phyloP scores from a whole-genome alignment of 2,113 vertebrate species.

The Vimba vimba region DNA sequence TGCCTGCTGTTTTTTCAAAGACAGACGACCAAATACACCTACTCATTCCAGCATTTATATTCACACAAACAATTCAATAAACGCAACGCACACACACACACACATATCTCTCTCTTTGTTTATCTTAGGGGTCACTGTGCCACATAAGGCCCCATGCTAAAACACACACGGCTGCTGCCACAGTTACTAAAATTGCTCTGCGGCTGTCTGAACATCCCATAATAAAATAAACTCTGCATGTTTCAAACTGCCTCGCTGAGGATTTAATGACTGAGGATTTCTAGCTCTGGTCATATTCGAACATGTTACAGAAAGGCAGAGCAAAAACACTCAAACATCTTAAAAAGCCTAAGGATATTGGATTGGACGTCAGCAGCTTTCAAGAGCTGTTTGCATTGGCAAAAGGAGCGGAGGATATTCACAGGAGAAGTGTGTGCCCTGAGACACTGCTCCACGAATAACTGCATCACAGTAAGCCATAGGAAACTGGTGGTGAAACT shows the following conservation, averaged over 20 bases:
- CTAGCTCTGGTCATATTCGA: conserved; percentile 73
- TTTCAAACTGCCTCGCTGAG: conserved; percentile 72
- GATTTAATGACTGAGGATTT: conserved; percentile 80
- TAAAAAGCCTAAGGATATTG: conserved; percentile 72
- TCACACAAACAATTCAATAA: conserved; percentile 22
- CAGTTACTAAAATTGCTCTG: conserved; percentile 78
- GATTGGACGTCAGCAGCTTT: conserved; percentile 74
- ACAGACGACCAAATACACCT: conserved; percentile 64
- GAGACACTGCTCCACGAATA: conserved; percentile 68
- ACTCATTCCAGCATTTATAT: conserved; percentile 49
- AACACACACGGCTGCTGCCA: conserved; percentile 77
- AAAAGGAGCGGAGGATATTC: conserved; percentile 65
- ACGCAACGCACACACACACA: conserved; percentile 23
- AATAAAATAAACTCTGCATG: conserved; percentile 82
- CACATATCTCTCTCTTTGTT: conserved; percentile 68
- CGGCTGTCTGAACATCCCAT: conserved; percentile 78
- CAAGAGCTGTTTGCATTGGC: conserved; percentile 77
- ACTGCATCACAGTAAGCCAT: conserved; percentile 69
- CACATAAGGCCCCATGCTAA: conserved; percentile 79
- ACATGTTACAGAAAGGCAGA: conserved; percentile 64
- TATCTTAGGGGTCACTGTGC: conserved; percentile 78
- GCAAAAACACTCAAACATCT: conserved; percentile 63
- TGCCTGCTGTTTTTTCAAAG: conserved; percentile 71
- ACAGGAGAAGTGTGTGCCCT: conserved; percentile 74
- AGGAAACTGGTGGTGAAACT: conserved; percentile 77